Conservation (phyloP, 1,140 invertebrate species). For the Zaprionus ghesquierei region DNA sequence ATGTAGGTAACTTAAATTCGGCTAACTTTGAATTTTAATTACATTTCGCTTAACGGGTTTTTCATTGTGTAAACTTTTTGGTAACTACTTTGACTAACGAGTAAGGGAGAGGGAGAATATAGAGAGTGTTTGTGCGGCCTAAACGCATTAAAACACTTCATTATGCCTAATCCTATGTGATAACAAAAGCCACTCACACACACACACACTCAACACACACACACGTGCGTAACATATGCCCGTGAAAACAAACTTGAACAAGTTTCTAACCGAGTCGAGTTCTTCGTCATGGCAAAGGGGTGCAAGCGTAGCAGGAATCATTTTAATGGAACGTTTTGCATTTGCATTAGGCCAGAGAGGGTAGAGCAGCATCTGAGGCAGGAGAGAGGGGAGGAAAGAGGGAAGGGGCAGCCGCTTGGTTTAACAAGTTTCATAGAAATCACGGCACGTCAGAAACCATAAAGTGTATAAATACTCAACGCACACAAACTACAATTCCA, state of each 20-base stretch:
- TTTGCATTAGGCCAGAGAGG: constrained; percentile 43
- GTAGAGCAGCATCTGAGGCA: neutral
- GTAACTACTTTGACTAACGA: constrained; percentile 16
- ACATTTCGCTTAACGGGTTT: constrained; percentile 34
- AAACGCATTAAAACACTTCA: constrained; percentile 81
- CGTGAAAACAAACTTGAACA: constrained; percentile 75
- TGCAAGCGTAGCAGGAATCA: constrained; percentile 50
- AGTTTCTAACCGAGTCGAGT: constrained; percentile 59
- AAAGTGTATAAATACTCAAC: constrained; percentile 71
- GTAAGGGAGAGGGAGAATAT: neutral
- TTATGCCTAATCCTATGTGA: constrained; percentile 76
- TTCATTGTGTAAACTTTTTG: constrained; percentile 40
- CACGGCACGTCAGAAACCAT: constrained; percentile 78
- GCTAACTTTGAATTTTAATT: constrained; percentile 62
- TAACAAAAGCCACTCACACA: constrained; percentile 72
- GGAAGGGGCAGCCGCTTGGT: constrained; percentile 5
- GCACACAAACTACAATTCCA: constrained; percentile 54
- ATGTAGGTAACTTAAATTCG: neutral
- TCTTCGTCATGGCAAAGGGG: constrained; percentile 26
- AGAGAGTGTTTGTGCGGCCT: constrained; percentile 53
- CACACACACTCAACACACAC: neutral
- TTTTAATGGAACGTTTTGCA: constrained; percentile 58
- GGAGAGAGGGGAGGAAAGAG: neutral
- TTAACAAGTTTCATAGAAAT: constrained; percentile 62
- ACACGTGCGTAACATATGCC: constrained; percentile 53